Percentiles rank a stretch among this genome's conserved stretches.
phyloP scores from a whole-genome alignment of 2,113 vertebrate genomes.

The Monopterus albus region DNA sequence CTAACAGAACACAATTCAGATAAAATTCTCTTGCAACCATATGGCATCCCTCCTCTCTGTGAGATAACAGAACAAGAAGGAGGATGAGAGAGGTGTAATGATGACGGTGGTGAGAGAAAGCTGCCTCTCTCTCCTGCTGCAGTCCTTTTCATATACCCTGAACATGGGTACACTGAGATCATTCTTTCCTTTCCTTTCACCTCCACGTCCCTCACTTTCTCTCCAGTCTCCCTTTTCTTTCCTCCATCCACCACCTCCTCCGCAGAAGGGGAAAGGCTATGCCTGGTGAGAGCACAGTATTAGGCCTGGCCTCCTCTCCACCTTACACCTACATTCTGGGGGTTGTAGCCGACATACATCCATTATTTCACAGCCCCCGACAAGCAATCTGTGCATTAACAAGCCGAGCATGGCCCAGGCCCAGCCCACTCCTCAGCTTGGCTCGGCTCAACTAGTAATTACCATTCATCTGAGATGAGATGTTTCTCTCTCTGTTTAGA shows the following conservation, averaged over 20 bases:
- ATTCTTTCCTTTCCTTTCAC: slow-evolving; percentile 41
- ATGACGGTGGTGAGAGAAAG: slow-evolving; percentile 36
- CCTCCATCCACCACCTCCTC: slow-evolving; percentile 29
- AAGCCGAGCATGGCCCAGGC: slow-evolving; percentile 52
- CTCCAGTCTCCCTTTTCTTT: neutral
- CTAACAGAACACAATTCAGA: slow-evolving; percentile 55
- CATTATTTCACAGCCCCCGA: slow-evolving; percentile 56
- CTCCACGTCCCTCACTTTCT: neutral
- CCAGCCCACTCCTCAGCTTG: slow-evolving; percentile 46
- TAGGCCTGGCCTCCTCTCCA: slow-evolving; percentile 15
- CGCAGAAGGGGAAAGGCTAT: slow-evolving; percentile 7
- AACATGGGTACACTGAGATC: slow-evolving; percentile 52
- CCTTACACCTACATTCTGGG: slow-evolving; percentile 42
- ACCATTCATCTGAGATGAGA: slow-evolving; percentile 57
- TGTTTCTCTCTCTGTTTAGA: slow-evolving; percentile 35
- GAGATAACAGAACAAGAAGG: slow-evolving; percentile 57
- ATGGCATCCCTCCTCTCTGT: slow-evolving; percentile 50
- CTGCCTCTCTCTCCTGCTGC: slow-evolving; percentile 48
- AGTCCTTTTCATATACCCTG: slow-evolving; percentile 51
- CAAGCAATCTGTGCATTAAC: slow-evolving; percentile 73
- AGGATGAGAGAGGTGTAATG: slow-evolving; percentile 62
- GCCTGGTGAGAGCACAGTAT: neutral
- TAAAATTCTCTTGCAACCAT: slow-evolving; percentile 40
- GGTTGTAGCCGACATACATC: slow-evolving; percentile 39
- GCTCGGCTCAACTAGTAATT: slow-evolving; percentile 65